Base-by-base conservation (phyloP, 2,888 invertebrate genomes). In the Subacronicta megacephala region DNA sequence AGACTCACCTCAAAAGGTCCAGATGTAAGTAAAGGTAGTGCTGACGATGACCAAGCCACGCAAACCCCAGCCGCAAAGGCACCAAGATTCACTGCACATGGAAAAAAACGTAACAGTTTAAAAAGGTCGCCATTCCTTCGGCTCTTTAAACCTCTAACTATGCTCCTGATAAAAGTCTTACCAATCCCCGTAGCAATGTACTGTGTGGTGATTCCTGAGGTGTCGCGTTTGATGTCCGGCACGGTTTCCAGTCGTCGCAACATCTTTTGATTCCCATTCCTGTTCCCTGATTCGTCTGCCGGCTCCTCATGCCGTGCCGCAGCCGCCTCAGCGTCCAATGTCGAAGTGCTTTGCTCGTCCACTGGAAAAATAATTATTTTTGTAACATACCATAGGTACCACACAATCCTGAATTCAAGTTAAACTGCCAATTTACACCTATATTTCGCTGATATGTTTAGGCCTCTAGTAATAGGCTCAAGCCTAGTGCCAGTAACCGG, bases 21-120 rank as follows among this genome's bases (percentile, higher is more conserved):
- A 15, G 73, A 37, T 40, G 84, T 81, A 23, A 95, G 77, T 38
- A 94, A 74, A 0, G 93, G 94, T 6, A 95, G 77, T 0, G 95
- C 95, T 58, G 95, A 89, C 1, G 95, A 95, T 0, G 95, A 94
- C 95, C 96, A 96, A 0, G 95, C 94, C 6, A 95, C 85, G 70
- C 94, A 95, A 3, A 94, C 94, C 0, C 95, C 95, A 3, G 95
- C 88, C 0, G 95, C 95, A 47, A 95, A 91, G 0, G 95, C 95
- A 9, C 95, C 94, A 6, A 96, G 83, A 37, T 95, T 95, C 9
- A 95, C 96, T 95, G 83, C 26, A 10, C 18, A 88, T 90, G 52
- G 2, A 54, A 57, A 9, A 56, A 43, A 37, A 37, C n/a, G n/a
- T n/a, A n/a, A n/a, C n/a, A n/a, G n/a, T n/a, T n/a, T n/a, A n/a